Base-by-base conservation (phyloP, 2,797 vertebrate genomes). In the Graptemys geographica region DNA sequence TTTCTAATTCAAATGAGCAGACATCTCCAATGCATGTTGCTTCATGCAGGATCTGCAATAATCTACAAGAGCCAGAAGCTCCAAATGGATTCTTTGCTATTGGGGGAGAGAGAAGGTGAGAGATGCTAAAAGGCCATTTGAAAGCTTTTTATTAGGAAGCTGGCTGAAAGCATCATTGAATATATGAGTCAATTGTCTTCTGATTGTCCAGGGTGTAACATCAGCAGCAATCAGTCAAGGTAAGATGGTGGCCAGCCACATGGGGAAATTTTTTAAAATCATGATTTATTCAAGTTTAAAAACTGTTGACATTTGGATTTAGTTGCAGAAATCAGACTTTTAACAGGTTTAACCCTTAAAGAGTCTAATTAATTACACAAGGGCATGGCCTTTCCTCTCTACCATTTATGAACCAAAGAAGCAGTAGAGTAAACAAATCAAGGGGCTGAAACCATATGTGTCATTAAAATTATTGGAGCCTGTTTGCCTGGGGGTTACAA, bases 261-360 rank as follows among this genome's bases (percentile, higher is more conserved):
- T 89, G 3, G 53, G 6, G 6, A 52, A 15, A 47, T 93, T 81
- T 94, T 59, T n/a, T 72, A 53, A 94, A 57, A 91, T 92, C 51
- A n/a, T 0, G 0, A 6, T 23, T 85, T 97, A 52, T 44, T 92
- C 57, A 87, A 41, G 72, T 93, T 28, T 49, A 76, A n/a, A 47
- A 90, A 33, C 69, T 95, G 89, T 84, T 69, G 87, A 88, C n/a
- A 49, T 91, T 92, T 81, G 79, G 31, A n/a, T 51, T 82, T 92
- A 84, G 82, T 85, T 79, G 80, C 3, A 91, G 79, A 92, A 92
- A 85, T 94, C 86, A 86, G 51, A 37, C 53, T 95, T 96, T 91
- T 88, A 90, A 90, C 88, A 28, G 89, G 25, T 55, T 82, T 88
- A 15, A 33, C 11, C 11, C 90, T 65, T 88, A 55, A 94, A 90